Conservation (phyloP, 2,113 vertebrate genomes). For the Amphiprion ocellaris region DNA sequence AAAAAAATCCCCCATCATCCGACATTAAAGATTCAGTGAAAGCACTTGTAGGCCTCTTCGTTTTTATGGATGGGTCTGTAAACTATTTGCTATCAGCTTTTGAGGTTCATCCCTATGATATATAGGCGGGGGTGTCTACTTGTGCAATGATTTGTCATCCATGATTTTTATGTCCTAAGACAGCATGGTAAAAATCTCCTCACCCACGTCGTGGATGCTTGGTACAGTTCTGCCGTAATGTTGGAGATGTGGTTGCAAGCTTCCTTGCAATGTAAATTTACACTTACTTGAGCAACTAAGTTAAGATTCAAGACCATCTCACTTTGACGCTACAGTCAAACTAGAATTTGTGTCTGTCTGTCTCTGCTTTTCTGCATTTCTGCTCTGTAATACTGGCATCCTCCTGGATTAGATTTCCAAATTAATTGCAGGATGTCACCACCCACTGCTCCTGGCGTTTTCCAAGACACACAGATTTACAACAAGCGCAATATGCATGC, state of each 20-base stretch:
- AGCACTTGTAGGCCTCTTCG: conserved; percentile 34
- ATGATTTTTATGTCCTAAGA: conserved; percentile 47
- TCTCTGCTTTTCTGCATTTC: conserved; percentile 28
- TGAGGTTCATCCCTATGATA: conserved; percentile 49
- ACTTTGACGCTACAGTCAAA: conserved; percentile 13
- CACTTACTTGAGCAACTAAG: neutral
- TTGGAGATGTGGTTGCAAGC: conserved; percentile 24
- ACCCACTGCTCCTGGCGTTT: conserved; percentile 60
- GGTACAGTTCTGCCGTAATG: neutral
- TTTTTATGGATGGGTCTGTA: conserved; percentile 51
- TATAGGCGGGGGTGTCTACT: conserved; percentile 33
- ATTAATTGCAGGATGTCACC: conserved; percentile 60
- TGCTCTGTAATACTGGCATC: conserved; percentile 42
- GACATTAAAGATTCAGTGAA: conserved; percentile 39
- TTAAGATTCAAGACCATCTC: conserved; percentile 2
- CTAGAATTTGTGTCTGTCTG: conserved; percentile 6
- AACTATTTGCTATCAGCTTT: conserved; percentile 57
- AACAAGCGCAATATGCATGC: conserved; percentile 17
- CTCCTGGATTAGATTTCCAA: conserved; percentile 52
- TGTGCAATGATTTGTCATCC: conserved; percentile 51
- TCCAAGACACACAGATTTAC: conserved; percentile 49
- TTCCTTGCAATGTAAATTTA: conserved; percentile 16
- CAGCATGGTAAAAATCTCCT: conserved; percentile 27
- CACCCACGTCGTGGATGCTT: conserved; percentile 3
- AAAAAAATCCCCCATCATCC: conserved; percentile 40